phyloP scores from a whole-genome alignment of 1,140 invertebrate genomes.

The Drosophila nigromelanica region DNA sequence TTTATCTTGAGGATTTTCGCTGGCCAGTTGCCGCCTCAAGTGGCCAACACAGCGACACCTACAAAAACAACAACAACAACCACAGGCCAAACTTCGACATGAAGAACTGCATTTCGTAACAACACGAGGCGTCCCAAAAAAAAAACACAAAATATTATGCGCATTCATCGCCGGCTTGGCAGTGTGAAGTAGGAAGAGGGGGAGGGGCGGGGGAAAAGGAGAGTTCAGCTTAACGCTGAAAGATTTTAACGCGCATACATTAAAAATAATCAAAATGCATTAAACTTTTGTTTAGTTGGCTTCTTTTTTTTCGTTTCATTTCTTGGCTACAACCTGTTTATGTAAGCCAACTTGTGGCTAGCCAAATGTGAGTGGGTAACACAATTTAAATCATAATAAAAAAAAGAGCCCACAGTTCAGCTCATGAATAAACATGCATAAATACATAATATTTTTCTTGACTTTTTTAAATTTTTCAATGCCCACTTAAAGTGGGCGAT shows the following conservation, averaged over 20 bases:
- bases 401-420: conserved; percentile 31
- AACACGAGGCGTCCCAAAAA: conserved; percentile 20
- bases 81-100: conserved; percentile 32
- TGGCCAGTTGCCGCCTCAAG: conserved; percentile 31
- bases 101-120: conserved; percentile 63
- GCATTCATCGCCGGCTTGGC: conserved; percentile 51
- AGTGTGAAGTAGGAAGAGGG: no score
- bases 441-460: conserved; percentile 41
- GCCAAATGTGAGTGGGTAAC: conserved; percentile 39
- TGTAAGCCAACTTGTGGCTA: conserved; percentile 42
- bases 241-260: conserved; percentile 65
- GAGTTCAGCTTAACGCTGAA: conserved; percentile 1
- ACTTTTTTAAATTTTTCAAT: conserved; percentile 9
- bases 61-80: conserved; percentile 41
- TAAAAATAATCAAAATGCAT: conserved; percentile 79
- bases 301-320: conserved; percentile 8
- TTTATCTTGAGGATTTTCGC: conserved; percentile 64
- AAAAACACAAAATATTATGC: conserved; percentile 50
- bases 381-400: conserved; percentile 33
- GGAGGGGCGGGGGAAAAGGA: not conserved
- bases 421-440: conserved; percentile 74
- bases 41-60: conserved; percentile 60
- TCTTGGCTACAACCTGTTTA: conserved; percentile 30
- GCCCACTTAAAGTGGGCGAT: not conserved
- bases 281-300: conserved; percentile 72